These are phyloP conservation scores for Premnoplex brunnescens DNA, from an alignment of 2,797 vertebrate species.

Conservation along the genomic window DNA sequence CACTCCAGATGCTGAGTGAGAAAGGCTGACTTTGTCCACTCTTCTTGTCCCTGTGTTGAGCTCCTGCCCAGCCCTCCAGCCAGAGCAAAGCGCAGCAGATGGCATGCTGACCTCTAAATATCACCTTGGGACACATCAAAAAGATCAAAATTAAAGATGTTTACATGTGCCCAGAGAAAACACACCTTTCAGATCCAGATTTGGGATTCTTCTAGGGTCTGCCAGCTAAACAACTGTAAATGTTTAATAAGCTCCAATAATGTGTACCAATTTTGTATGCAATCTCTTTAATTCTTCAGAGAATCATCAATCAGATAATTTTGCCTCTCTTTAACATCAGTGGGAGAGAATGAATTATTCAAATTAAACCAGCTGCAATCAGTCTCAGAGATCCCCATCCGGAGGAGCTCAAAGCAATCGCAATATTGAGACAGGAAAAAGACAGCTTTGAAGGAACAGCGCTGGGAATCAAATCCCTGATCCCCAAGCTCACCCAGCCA, in stretches of 20 bases:
- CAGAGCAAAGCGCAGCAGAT: neutral
- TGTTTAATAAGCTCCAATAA: constrained; percentile 30
- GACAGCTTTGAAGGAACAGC: neutral
- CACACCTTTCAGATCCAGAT: neutral
- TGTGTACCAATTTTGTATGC: neutral
- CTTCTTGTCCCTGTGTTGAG: neutral
- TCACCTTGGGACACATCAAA: neutral
- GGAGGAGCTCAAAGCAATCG: neutral
- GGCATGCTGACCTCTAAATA: neutral
- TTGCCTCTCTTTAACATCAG: constrained; percentile 17
- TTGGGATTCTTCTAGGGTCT: neutral
- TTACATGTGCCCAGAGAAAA: neutral
- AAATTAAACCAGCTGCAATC: constrained; percentile 17
- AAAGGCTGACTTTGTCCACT: neutral
- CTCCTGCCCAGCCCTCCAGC: neutral
- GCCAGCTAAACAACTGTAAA: constrained; percentile 17
- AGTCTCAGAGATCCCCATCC: neutral
- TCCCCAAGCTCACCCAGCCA: neutral
- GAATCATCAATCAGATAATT: constrained; percentile 9
- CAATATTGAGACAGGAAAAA: neutral
- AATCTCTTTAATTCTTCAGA: constrained; percentile 32
- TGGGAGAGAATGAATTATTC: constrained; percentile 47
- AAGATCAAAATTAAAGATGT: neutral
- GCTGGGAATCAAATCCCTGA: neutral
- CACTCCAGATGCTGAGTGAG: neutral